Evolutionary conservation across 2,113 vertebrate species (phyloP).

Genomic region (Chaetura pelagica): DNA sequence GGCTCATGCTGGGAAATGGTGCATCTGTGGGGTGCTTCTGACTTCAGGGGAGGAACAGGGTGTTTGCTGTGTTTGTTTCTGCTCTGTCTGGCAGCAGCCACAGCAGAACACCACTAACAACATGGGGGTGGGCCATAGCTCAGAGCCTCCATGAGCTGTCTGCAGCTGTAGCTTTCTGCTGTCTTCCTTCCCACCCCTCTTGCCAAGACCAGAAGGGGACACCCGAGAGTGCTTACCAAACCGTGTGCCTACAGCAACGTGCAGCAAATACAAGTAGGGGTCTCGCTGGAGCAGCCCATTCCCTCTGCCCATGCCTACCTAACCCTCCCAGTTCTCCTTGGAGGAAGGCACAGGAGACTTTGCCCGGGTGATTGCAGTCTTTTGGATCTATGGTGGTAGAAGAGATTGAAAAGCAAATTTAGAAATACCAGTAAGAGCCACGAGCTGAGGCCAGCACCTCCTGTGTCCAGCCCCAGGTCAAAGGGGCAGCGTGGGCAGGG

Average conservation of each 20-base stretch:
- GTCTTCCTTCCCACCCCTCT: neutral
- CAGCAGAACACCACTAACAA: neutral
- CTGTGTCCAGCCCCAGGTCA: neutral
- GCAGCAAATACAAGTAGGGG: accelerated
- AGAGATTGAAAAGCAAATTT: accelerated
- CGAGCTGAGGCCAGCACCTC: neutral
- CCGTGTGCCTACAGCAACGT: accelerated
- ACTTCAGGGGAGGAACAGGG: neutral
- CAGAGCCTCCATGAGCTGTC: neutral
- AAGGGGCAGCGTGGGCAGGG: neutral
- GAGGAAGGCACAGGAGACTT: neutral
- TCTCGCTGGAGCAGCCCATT: accelerated
- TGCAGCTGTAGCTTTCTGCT: neutral
- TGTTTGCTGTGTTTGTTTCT: accelerated
- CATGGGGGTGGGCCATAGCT: neutral
- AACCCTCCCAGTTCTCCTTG: too few species aligned
- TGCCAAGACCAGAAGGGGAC: neutral
- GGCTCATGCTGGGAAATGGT: accelerated
- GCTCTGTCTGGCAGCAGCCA: accelerated
- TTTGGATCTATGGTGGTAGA: neutral
- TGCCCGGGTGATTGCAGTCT: neutral
- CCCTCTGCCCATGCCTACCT: neutral
- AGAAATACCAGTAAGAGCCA: neutral
- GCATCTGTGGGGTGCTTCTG: accelerated
- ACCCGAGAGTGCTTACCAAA: neutral